phyloP scores from a whole-genome alignment of 2,797 vertebrate genomes.

The Epinephelus coioides region DNA sequence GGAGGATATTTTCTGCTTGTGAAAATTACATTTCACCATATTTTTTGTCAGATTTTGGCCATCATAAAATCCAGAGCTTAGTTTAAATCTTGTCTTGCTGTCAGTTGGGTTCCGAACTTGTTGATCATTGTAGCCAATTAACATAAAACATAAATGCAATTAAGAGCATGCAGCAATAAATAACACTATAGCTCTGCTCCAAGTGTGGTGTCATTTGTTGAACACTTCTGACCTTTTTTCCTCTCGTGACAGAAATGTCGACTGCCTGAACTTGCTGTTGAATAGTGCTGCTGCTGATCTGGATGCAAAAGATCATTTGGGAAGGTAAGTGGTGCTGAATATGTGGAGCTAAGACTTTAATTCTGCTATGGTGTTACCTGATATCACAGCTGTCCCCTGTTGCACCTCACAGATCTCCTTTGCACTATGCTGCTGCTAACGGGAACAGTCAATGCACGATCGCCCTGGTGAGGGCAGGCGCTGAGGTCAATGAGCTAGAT shows the following conservation, averaged over 20 bases:
- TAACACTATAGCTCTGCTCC: neutral
- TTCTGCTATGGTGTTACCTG: conserved; percentile 16
- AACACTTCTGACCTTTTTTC: neutral
- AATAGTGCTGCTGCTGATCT: conserved; percentile 91
- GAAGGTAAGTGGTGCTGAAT: conserved; percentile 84
- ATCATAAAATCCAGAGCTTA: neutral
- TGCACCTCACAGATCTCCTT: conserved; percentile 86
- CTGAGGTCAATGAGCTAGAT: conserved; percentile 91
- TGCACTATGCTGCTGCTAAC: conserved; percentile 95
- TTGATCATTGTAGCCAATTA: too few relatives aligned
- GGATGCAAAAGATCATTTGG: conserved; percentile 92
- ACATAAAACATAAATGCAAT: too few relatives aligned
- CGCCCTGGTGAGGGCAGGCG: conserved; percentile 91
- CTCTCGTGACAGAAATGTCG: conserved; percentile 89
- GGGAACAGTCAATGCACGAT: conserved; percentile 94
- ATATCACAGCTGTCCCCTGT: conserved; percentile 2
- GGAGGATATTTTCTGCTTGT: neutral
- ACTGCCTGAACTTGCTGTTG: conserved; percentile 96
- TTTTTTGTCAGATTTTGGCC: neutral
- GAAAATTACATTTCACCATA: neutral
- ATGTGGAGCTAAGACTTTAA: neutral
- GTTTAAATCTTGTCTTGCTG: neutral
- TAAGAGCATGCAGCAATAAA: too few relatives aligned
- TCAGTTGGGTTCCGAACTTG: neutral
- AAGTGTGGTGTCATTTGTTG: neutral